Evolutionary conservation across 1,140 invertebrate species (phyloP), one percentile per base, ranked within the genome.

Genomic region (Meloidogyne chitwoodi): DNA sequence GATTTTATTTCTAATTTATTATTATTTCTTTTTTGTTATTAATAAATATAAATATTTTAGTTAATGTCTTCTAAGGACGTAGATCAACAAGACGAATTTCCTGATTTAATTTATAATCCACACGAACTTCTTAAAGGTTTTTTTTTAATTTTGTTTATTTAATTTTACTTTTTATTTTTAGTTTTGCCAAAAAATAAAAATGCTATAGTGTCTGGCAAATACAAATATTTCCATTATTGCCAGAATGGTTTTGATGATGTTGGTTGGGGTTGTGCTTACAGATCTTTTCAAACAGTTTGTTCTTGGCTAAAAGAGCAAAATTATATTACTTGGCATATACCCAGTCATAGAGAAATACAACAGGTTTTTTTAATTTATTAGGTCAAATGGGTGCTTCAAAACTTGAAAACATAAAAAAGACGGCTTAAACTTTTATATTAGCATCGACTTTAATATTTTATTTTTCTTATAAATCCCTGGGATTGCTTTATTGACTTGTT

Each of bases 191-290:
- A 73, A 73, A 61, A 73, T 19, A 73, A 73, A 75, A 74, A n/a
- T 71, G 81, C 90, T 73, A 74, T 93, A 34, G 93, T 98, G 2
- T 89, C 91, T 77, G 96, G 96, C 3, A 90, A 91, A 71, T 99
- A 98, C 88, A 89, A 91, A 1, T 99, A 99, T 89, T 92, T 95
- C 88, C 96, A 99, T 88, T 99, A 99, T 85, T 93, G 94, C 91
- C 96, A 98, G 89, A 92, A 98, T 86, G 90, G 91, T 80, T 92
- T 96, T 85, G 92, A 98, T 88, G 97, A 99, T 86, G 92, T 93
- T 88, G 95, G 95, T 31, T 99, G 97, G 97, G 97, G 97, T 19
- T 99, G 97, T 90, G 96, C 97, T 1, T 99, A 99, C 85, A 90
- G 97, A 76, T 98, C 96, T 8, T 89, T 99, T 76, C 97, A 99